Conservation (phyloP, 2,113 vertebrate genomes). For the Podarcis raffonei region DNA sequence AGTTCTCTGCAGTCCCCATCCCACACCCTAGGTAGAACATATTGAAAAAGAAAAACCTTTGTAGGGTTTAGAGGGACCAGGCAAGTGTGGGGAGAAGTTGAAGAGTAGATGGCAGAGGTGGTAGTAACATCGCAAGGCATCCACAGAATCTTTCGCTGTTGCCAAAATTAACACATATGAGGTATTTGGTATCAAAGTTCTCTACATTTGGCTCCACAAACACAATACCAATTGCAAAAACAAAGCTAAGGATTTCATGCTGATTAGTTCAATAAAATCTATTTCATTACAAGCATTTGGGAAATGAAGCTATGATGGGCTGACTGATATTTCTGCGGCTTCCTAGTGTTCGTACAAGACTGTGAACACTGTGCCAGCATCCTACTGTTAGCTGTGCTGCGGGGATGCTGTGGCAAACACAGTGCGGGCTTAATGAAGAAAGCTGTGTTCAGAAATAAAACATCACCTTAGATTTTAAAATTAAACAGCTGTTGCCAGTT, state of each 20-base stretch:
- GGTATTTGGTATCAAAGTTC: conserved; percentile 97
- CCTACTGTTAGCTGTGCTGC: conserved; percentile 66
- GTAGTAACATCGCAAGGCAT: conserved; percentile 84
- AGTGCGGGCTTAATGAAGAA: conserved; percentile 38
- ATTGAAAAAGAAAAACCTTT: conserved; percentile 77
- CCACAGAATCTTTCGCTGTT: conserved; percentile 85
- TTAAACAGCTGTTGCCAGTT: conserved; percentile 4
- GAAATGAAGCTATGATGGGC: conserved; percentile 87
- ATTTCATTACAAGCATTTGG: conserved; percentile 94
- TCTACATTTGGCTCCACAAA: conserved; percentile 95
- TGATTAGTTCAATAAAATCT: conserved; percentile 92
- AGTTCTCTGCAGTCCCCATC: conserved; percentile 78
- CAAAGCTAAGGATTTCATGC: conserved; percentile 88
- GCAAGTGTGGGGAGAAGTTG: conserved; percentile 70
- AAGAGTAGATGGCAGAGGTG: conserved; percentile 74
- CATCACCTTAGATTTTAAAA: conserved; percentile 25
- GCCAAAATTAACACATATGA: conserved; percentile 97
- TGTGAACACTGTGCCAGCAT: conserved; percentile 76
- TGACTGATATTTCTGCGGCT: conserved; percentile 77
- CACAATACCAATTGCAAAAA: conserved; percentile 90
- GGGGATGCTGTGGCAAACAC: conserved; percentile 44
- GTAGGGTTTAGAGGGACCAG: conserved; percentile 78
- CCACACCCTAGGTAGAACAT: conserved; percentile 57
- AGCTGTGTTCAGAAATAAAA: conserved; percentile 33
- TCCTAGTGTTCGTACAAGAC: conserved; percentile 79